Conservation (phyloP, 2,888 invertebrate species). For the Pristionchus japonicus region DNA sequence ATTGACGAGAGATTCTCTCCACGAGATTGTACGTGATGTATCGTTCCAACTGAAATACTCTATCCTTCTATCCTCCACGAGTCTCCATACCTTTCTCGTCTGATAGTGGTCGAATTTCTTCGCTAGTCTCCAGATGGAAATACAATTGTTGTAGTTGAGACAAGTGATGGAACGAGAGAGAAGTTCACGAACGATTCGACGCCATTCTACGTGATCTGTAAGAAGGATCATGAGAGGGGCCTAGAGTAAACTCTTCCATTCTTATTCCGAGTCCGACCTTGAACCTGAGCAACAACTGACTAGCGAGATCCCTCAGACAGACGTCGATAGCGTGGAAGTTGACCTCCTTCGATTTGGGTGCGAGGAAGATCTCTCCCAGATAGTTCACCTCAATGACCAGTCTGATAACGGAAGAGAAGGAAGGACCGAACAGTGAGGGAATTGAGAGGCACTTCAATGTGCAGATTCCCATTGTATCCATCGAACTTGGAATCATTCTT, state of each 20-base stretch:
- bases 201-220: background rate
- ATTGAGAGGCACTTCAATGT: background rate
- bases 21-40: constrained; percentile 34
- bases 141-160: constrained; percentile 8
- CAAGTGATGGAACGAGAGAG: background rate
- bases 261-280: too few relatives aligned
- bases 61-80: background rate
- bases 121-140: constrained; percentile 21
- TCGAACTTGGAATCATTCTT: background rate
- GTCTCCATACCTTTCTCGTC: background rate
- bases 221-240: background rate
- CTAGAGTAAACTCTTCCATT: too few relatives aligned
- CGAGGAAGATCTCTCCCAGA: background rate
- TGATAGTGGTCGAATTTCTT: background rate
- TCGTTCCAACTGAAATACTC: constrained; percentile 11
- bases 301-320: constrained; percentile 2
- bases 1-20: background rate
- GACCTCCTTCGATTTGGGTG: background rate
- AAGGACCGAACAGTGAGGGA: background rate
- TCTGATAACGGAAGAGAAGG: background rate
- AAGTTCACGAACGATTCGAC: constrained; percentile 2
- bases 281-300: background rate
- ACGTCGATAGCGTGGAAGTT: constrained; percentile 36
- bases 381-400: background rate
- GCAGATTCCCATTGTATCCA: constrained; percentile 28